These are phyloP conservation scores for Perizoma flavofasciatum DNA, from an alignment of 2,888 invertebrate genomes.

Conservation along the genomic window DNA sequence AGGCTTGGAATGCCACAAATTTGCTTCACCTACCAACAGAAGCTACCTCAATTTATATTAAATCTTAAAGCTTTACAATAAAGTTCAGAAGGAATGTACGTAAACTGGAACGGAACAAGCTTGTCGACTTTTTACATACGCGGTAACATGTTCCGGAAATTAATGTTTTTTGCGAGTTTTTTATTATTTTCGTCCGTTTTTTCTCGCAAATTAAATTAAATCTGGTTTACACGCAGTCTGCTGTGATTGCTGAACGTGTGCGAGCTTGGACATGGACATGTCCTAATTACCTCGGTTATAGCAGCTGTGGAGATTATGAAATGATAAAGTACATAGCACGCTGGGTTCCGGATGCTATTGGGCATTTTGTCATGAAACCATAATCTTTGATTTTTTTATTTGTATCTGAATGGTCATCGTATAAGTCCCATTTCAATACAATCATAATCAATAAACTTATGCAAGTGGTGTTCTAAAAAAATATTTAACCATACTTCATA, in stretches of 20 bases:
- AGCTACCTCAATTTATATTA: slow-evolving; percentile 8
- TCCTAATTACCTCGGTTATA: slow-evolving; percentile 21
- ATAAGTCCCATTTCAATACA: too few species aligned
- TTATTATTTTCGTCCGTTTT: slow-evolving; percentile 22
- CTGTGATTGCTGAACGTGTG: slow-evolving; percentile 16
- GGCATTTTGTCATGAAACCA: background rate
- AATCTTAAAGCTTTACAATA: slow-evolving; percentile 17
- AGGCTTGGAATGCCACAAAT: slow-evolving; percentile 54
- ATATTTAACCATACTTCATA: too few species aligned
- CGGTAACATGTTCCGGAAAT: slow-evolving; percentile 33
- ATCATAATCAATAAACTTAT: too few species aligned
- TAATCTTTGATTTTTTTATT: too few species aligned
- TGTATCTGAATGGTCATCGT: too few species aligned
- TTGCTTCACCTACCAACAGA: slow-evolving; percentile 36
- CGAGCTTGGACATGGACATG: slow-evolving; percentile 21
- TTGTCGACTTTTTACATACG: slow-evolving; percentile 32
- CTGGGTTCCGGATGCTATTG: background rate
- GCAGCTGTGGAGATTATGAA: slow-evolving; percentile 17
- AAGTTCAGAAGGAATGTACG: slow-evolving; percentile 12
- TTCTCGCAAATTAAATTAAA: slow-evolving; percentile 37
- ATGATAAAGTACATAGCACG: slow-evolving; percentile 6
- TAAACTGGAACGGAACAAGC: slow-evolving; percentile 27
- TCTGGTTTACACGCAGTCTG: slow-evolving; percentile 26
- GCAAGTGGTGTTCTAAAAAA: too few species aligned
- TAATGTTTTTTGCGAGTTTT: slow-evolving; percentile 33